Evolutionary conservation across 2,888 invertebrate genomes (phyloP).

Genomic region (Corbicula japonica): DNA sequence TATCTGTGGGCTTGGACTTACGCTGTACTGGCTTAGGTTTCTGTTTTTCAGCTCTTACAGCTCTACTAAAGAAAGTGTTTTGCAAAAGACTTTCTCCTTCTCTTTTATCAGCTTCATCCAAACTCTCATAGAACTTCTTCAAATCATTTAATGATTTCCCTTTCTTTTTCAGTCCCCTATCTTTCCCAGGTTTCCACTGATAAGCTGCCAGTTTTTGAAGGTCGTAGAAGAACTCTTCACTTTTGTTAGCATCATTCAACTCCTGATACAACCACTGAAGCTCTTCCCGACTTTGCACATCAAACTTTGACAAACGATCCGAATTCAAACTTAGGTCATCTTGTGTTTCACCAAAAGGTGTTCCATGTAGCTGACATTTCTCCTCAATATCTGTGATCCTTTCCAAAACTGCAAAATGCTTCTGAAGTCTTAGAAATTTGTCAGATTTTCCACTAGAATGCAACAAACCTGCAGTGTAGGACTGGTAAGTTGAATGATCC

Average conservation of each 20-base stretch:
- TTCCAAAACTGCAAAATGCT: constrained; percentile 94
- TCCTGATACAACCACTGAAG: constrained; percentile 92
- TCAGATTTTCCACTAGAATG: constrained; percentile 91
- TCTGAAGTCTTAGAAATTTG: constrained; percentile 93
- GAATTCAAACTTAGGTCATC: constrained; percentile 13
- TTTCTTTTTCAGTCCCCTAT: constrained; percentile 92
- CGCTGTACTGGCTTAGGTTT: background rate
- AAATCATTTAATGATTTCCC: constrained; percentile 96
- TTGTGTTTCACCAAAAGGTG: constrained; percentile 1
- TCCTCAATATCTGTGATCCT: constrained; percentile 90
- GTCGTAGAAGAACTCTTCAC: constrained; percentile 94
- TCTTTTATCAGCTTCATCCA: constrained; percentile 46
- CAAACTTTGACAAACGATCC: constrained; percentile 67
- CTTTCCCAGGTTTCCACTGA: constrained; percentile 91
- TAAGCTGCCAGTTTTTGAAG: constrained; percentile 91
- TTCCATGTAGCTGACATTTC: constrained; percentile 38
- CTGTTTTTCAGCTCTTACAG: constrained; percentile 48
- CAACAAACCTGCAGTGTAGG: constrained; percentile 87
- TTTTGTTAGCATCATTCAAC: constrained; percentile 92
- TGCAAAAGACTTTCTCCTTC: constrained; percentile 5
- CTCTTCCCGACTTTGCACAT: constrained; percentile 89
- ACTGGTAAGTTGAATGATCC: constrained; percentile 84
- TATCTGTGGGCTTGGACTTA: background rate
- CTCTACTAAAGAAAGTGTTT: constrained; percentile 50
- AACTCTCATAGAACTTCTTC: constrained; percentile 80